Percentiles rank a stretch among this genome's conserved stretches.
phyloP scores from a whole-genome alignment of 2,797 vertebrate genomes.

The Pteropus rufus region DNA sequence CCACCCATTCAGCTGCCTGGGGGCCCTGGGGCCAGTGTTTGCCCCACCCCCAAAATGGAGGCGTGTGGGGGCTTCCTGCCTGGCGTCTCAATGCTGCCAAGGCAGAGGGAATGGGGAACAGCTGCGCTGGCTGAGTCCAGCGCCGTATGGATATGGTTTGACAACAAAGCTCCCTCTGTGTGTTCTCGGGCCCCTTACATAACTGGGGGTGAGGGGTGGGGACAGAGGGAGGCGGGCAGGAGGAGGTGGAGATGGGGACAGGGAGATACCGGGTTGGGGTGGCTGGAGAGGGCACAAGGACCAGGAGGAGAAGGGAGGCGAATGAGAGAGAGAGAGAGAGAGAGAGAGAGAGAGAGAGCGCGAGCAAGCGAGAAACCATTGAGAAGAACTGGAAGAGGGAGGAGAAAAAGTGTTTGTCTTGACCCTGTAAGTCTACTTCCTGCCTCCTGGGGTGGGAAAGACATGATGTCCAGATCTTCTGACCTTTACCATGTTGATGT shows the following conservation, averaged over 20 bases:
- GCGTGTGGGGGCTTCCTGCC: constrained; percentile 60
- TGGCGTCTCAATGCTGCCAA: constrained; percentile 45
- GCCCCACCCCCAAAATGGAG: constrained; percentile 28
- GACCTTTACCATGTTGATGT: background rate
- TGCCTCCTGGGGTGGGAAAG: background rate
- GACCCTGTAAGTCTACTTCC: background rate
- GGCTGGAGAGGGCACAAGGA: background rate
- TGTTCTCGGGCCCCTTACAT: constrained; percentile 68
- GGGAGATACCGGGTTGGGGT: constrained; percentile 27
- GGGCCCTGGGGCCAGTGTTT: constrained; percentile 18
- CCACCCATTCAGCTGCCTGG: constrained; percentile 44
- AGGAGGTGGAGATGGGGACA: constrained; percentile 42
- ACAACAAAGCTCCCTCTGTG: constrained; percentile 78
- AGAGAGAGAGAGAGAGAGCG: background rate
- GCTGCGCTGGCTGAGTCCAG: constrained; percentile 59
- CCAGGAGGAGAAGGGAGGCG: background rate
- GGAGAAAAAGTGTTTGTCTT: background rate
- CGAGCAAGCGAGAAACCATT: background rate
- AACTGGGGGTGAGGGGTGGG: background rate
- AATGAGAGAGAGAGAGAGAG: background rate
- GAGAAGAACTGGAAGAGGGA: background rate
- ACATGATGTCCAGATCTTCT: background rate
- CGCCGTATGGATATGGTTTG: constrained; percentile 74
- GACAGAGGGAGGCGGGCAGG: background rate
- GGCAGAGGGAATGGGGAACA: constrained; percentile 70